Evolutionary conservation across 2,797 vertebrate genomes (phyloP).

Genomic region (Mycteria americana): DNA sequence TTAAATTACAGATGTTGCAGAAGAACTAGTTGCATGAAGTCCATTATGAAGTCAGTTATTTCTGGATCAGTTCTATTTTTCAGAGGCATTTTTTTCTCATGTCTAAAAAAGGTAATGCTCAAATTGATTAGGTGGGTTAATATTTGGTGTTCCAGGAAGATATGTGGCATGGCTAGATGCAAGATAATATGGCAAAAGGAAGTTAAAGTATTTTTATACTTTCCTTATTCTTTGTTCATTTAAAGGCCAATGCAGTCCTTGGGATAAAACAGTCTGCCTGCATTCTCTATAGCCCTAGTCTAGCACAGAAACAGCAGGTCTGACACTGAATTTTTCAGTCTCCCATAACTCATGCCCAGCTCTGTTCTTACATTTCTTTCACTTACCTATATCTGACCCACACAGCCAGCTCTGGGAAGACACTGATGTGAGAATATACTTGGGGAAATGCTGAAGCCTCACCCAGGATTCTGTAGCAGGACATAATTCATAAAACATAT

Average conservation of each 20-base stretch:
- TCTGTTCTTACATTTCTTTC: neutral
- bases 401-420: neutral
- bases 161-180: neutral
- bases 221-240: neutral
- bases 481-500: neutral
- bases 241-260: neutral
- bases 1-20: neutral
- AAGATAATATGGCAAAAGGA: neutral
- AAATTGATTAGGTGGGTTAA: neutral
- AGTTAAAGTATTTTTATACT: neutral
- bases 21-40: neutral
- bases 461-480: neutral
- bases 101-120: neutral
- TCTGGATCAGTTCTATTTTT: neutral
- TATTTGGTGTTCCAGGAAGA: neutral
- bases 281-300: neutral
- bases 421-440: neutral
- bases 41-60: neutral
- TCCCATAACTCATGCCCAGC: neutral
- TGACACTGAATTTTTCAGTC: neutral
- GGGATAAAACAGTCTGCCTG: neutral
- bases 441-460: neutral
- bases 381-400: neutral
- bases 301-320: neutral
- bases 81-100: neutral